Evolutionary conservation across 2,797 vertebrate genomes (phyloP), one percentile per base, ranked within the genome.

Genomic region (Lepilemur ruficaudatus): DNA sequence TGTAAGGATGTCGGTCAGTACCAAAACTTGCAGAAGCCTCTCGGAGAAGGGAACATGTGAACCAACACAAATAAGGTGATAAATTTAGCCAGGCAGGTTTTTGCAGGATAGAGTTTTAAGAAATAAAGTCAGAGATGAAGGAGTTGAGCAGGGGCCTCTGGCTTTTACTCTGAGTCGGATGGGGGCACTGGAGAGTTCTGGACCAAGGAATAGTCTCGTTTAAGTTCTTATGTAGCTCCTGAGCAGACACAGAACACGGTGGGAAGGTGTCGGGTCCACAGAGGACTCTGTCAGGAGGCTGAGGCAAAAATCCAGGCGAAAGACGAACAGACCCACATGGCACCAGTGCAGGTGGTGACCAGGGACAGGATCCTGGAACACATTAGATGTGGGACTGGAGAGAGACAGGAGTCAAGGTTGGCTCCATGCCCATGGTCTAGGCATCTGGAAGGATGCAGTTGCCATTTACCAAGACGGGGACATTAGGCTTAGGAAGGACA

Each of bases 401-500:
- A 55, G 63, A 52, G 15, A 80, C 0, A 10, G 25, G 22, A 18
- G 6, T 75, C 52, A 72, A 86, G 52, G 18, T 23, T 52, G 48
- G 70, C 48, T 46, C 43, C 9, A 1, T 25, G 23, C 11, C 32
- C 18, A 25, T 0, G 1, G 35, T 28, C 4, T 28, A 50, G 3
- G 23, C 9, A 8, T 8, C 23, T 4, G 22, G 73, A 86, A 69
- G 43, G 38, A 75, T 5, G 32, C 13, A 46, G 20, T 4, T 32
- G n/a, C 32, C 35, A 32, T n/a, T 73, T 38, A 52, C 15, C 10
- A 17, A 63, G 41, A 78, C 1, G 4, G 14, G 52, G 22, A 78
- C 28, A 35, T 7, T 0, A 8, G 52, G 20, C 12, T 1, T 14
- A 32, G 89, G 38, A 76, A 43, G 28, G n/a, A 15, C 0, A 6